A percentile compares a stretch with the other conserved stretches of the same genome.
Conservation (phyloP, 2,888 invertebrate genomes). For the Gari tellinella region DNA sequence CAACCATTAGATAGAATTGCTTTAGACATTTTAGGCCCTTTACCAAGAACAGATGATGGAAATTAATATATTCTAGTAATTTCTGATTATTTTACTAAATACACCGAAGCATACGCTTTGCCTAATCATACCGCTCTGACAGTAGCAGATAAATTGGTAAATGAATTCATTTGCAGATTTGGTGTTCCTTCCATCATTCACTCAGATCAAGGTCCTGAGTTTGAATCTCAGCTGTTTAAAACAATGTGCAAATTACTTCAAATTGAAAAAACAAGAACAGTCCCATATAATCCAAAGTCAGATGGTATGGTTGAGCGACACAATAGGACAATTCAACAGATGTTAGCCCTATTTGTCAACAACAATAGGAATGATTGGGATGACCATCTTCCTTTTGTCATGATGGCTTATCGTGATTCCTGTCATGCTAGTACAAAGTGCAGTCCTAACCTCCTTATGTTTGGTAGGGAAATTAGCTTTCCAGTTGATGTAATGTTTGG, state of each 20-base stretch:
- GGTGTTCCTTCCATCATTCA: conserved; percentile 29
- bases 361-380: conserved; percentile 39
- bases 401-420: conserved; percentile 19
- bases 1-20: conserved; percentile 36
- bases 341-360: conserved; percentile 9
- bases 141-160: conserved; percentile 23
- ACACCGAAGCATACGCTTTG: conserved; percentile 7
- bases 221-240: conserved; percentile 21
- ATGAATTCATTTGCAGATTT: conserved; percentile 24
- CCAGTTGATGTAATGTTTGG: conserved; percentile 21
- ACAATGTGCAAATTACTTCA: conserved; percentile 26
- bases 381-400: conserved; percentile 14
- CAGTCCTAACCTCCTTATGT: conserved; percentile 19
- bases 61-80: conserved; percentile 17
- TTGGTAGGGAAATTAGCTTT: conserved; percentile 27
- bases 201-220: conserved; percentile 40
- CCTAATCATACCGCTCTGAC: conserved; percentile 19
- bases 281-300: conserved; percentile 28
- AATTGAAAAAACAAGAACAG: conserved; percentile 38
- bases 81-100: conserved; percentile 16
- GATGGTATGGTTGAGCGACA: conserved; percentile 31
- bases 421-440: conserved; percentile 1
- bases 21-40: conserved; percentile 42
- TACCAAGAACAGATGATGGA: neutral
- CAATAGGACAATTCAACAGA: conserved; percentile 22